Percentiles rank a stretch among this genome's conserved stretches.
These are phyloP conservation scores for Alauda arvensis DNA, from an alignment of 2,797 vertebrate species.

Conservation along the genomic window DNA sequence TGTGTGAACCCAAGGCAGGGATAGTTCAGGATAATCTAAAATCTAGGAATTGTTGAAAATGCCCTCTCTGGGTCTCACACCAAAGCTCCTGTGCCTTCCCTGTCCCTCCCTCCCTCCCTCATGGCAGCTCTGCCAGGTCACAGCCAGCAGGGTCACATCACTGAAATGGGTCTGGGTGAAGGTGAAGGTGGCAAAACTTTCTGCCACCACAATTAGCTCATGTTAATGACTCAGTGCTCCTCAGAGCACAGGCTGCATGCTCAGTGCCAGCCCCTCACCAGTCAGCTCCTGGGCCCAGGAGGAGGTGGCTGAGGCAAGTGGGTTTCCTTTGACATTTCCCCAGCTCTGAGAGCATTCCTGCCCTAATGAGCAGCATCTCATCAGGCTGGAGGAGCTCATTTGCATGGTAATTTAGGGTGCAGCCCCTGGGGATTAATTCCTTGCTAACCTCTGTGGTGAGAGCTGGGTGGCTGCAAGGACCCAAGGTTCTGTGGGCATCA, in stretches of 20 bases:
- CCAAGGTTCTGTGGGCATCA: neutral
- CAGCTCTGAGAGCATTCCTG: neutral
- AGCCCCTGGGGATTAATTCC: neutral
- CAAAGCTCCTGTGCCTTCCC: neutral
- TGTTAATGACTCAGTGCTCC: neutral
- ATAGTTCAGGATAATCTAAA: no score
- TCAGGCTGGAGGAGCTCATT: neutral
- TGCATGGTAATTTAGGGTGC: neutral
- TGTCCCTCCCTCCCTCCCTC: neutral
- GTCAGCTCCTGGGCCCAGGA: neutral
- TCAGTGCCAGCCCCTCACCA: neutral
- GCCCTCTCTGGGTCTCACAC: neutral
- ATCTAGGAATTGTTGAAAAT: neutral
- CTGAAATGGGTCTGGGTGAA: neutral
- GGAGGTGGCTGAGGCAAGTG: constrained; percentile 5
- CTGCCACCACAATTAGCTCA: neutral
- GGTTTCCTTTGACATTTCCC: neutral
- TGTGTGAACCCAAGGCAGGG: neutral
- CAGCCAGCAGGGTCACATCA: neutral
- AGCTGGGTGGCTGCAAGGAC: neutral
- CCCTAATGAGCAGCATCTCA: neutral
- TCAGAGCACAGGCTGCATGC: neutral
- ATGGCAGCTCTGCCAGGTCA: neutral
- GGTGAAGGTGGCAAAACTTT: neutral
- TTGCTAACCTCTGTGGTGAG: neutral